Evolutionary conservation across 2,113 vertebrate species (phyloP), one percentile per base, ranked within the genome.

Genomic region (Echinops telfairi): DNA sequence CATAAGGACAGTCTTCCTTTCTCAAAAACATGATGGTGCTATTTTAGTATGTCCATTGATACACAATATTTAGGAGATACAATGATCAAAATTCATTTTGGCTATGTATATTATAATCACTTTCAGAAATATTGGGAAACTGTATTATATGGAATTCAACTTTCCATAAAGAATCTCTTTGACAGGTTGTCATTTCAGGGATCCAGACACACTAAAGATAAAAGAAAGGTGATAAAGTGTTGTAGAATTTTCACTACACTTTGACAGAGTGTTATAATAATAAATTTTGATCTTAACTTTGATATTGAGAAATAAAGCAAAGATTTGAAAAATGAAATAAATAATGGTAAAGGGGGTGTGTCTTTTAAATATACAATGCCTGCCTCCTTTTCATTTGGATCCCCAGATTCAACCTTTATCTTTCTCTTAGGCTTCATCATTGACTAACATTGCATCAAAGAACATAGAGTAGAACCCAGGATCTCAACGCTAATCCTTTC

Each of bases 91-190:
- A 23, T 88, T 71, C 79, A 70, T 71, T 88, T 6, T 2, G 92
- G 14, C 19, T 79, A 16, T 84, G 14, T 91, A 12, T 80, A 20
- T 58, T 76, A 10, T 19, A 62, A 85, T 85, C 58, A 81, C 38
- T 36, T 88, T 87, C 10, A 76, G 60, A 90, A 53, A 10, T 88
- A 88, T 86, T 90, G 66, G 33, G 78, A 90, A 92, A 88, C 71
- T 29, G 17, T 14, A 62, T 4, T 43, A 16, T 31, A 75, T 88
- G 29, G 29, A 90, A 92, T 71, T 70, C n/a, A 84, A 71, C 87
- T 81, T 2, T 71, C 15, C 8, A 83, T n/a, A 25, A 57, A 31
- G 43, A 86, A 84, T 94, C 29, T 68, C 36, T 85, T 76, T 88
- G 20, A 84, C 12, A 82, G 36, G 7, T 11, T 81, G 16, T 16